These are phyloP conservation scores for Liparis tanakae DNA, from an alignment of 2,797 vertebrate genomes.

Conservation along the genomic window DNA sequence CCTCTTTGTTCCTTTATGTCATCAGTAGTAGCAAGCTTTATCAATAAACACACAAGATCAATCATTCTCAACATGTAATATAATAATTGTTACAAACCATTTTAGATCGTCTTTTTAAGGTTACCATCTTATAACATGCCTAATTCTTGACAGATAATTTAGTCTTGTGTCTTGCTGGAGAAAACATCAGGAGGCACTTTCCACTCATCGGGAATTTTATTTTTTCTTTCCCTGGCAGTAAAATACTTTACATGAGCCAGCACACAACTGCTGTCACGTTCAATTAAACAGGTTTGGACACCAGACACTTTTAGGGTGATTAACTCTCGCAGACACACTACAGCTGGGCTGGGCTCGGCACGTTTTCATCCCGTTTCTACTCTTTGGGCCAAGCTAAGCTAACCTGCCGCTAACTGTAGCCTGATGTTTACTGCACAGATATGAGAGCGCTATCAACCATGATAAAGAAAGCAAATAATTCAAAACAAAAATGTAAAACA, in stretches of 20 bases:
- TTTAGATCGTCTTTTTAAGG: background rate
- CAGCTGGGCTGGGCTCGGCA: background rate
- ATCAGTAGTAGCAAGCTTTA: background rate
- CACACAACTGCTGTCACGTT: slow-evolving; percentile 15
- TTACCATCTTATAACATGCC: background rate
- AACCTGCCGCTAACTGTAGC: background rate
- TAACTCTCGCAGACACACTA: slow-evolving; percentile 26
- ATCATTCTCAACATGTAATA: background rate
- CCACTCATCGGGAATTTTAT: slow-evolving; percentile 33
- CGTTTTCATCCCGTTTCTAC: background rate
- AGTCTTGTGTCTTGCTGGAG: background rate
- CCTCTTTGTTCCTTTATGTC: slow-evolving; percentile 7
- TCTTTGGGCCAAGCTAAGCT: background rate
- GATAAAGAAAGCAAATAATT: background rate
- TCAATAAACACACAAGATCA: background rate
- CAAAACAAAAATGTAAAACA: background rate
- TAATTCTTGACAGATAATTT: background rate
- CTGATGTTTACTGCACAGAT: background rate
- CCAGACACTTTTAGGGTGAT: slow-evolving; percentile 28
- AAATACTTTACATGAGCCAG: slow-evolving; percentile 30
- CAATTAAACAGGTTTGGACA: slow-evolving; percentile 41
- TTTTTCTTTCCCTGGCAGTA: slow-evolving; percentile 22
- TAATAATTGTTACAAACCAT: background rate
- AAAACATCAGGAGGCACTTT: slow-evolving; percentile 7
- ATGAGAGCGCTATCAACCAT: background rate